Percentiles rank a stretch among this genome's conserved stretches.
phyloP scores from a whole-genome alignment of 2,888 invertebrate genomes.

The Trichacis sp. region DNA sequence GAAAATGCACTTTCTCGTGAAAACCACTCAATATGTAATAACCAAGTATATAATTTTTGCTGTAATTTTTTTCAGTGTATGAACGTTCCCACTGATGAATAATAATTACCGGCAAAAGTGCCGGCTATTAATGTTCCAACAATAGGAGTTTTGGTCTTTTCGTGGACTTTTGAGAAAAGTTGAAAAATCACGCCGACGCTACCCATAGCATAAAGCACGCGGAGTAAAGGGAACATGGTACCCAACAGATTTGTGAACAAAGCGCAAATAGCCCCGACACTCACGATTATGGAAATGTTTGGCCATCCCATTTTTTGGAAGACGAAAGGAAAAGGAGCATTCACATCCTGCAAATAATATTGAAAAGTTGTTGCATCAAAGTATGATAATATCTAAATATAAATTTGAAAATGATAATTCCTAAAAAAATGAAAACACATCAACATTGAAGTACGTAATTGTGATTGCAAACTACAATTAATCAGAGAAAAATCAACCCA shows the following conservation, averaged over 20 bases:
- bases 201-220: conserved; percentile 92
- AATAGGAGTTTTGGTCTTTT: conserved; percentile 83
- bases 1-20: too few species aligned
- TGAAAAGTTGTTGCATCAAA: too few species aligned
- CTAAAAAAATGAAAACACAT: conserved; percentile 70
- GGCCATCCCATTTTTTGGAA: conserved; percentile 84
- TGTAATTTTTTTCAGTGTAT: too few species aligned
- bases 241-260: conserved; percentile 89
- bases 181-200: conserved; percentile 88
- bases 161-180: conserved; percentile 77
- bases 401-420: too few species aligned
- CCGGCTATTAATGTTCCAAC: conserved; percentile 76
- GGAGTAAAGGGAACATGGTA: conserved; percentile 88
- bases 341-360: conserved; percentile 73
- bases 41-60: too few species aligned
- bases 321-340: conserved; percentile 89
- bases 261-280: conserved; percentile 91
- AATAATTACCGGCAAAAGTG: too few species aligned
- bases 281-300: conserved; percentile 88
- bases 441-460: too few species aligned
- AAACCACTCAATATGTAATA: too few species aligned
- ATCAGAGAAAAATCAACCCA: too few species aligned
- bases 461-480: too few species aligned
- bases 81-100: too few species aligned
- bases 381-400: too few species aligned